Conservation (phyloP, 1,140 invertebrate species). For the Vanessa atalanta region DNA sequence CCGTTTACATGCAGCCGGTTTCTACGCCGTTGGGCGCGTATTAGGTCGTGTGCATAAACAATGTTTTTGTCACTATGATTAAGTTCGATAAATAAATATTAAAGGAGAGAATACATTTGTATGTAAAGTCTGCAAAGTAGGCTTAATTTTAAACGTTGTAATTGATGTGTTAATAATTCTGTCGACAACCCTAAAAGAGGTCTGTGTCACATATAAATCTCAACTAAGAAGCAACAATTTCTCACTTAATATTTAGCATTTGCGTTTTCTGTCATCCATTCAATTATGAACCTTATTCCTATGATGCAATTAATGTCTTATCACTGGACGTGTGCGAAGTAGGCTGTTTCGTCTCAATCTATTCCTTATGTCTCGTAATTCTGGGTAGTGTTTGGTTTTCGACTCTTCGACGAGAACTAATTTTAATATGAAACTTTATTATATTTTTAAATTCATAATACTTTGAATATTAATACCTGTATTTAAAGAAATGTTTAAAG, state of each 20-base stretch:
- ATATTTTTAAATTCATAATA: background rate
- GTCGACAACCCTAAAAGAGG: conserved; percentile 28
- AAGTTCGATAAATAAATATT: too few relatives aligned
- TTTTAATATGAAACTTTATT: background rate
- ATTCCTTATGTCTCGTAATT: conserved; percentile 55
- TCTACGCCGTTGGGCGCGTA: too few relatives aligned
- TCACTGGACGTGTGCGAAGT: conserved; percentile 31
- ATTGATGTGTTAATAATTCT: background rate
- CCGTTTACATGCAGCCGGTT: too few relatives aligned
- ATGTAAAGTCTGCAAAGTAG: too few relatives aligned
- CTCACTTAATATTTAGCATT: conserved; percentile 62
- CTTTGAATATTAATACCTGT: too few relatives aligned
- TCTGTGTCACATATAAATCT: conserved; percentile 68
- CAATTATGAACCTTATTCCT: conserved; percentile 46
- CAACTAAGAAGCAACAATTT: conserved; percentile 70
- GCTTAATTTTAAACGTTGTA: background rate
- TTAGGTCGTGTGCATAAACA: too few relatives aligned
- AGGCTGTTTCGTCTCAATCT: conserved; percentile 53
- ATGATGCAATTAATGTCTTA: conserved; percentile 36
- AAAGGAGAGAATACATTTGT: too few relatives aligned
- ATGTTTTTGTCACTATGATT: too few relatives aligned
- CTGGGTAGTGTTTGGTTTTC: conserved; percentile 49
- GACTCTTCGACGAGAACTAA: conserved; percentile 15
- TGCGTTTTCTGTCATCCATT: conserved; percentile 22
- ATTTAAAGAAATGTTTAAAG: too few relatives aligned